Evolutionary conservation across 2,113 vertebrate genomes (phyloP).

Genomic region (Leptobrachium ailaonicum): DNA sequence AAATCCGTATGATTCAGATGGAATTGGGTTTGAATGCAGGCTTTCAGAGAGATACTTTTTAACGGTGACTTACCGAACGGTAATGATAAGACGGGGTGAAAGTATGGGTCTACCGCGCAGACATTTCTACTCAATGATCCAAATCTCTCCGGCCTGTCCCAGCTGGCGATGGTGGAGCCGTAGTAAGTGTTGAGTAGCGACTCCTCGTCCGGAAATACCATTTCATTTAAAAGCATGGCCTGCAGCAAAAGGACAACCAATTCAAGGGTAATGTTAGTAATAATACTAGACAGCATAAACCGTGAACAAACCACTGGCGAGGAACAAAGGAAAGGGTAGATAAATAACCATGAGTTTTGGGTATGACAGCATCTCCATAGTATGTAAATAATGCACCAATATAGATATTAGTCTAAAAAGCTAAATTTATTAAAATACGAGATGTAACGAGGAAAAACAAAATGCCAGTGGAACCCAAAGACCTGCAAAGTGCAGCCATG

Average conservation of each 20-base stretch:
- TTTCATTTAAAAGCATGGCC: constrained; percentile 60
- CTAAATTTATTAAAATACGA: neutral
- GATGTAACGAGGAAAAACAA: constrained; percentile 19
- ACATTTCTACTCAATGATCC: constrained; percentile 58
- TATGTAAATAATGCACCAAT: neutral
- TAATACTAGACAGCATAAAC: neutral
- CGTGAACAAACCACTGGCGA: neutral
- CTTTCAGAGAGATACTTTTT: neutral
- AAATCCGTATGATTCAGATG: neutral
- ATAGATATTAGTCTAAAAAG: neutral
- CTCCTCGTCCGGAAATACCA: constrained; percentile 57
- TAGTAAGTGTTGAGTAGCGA: constrained; percentile 51
- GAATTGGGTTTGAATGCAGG: neutral
- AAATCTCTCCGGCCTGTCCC: constrained; percentile 51
- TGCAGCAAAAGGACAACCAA: constrained; percentile 54
- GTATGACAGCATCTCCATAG: constrained; percentile 1
- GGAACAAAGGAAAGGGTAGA: too few relatives aligned
- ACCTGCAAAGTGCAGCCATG: neutral
- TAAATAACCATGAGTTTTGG: neutral
- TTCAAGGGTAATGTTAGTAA: constrained; percentile 3
- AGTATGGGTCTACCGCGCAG: constrained; percentile 66
- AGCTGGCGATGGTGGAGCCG: constrained; percentile 51
- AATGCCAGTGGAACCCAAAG: neutral
- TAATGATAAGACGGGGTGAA: constrained; percentile 69
- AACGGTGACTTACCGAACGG: constrained; percentile 70